phyloP scores from a whole-genome alignment of 2,888 invertebrate genomes.

The Tortricodes alternella region DNA sequence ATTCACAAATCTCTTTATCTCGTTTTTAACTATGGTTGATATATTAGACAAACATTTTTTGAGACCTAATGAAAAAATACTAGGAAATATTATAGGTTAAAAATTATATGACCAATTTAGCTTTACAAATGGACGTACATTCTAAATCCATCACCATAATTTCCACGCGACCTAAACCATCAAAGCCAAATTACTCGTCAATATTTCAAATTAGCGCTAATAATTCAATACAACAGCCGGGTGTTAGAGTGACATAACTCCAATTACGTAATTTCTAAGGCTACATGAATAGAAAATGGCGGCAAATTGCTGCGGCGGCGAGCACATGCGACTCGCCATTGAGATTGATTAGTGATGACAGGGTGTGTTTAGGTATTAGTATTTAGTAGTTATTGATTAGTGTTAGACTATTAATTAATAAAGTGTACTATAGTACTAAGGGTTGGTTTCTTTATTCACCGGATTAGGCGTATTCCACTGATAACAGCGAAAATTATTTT shows the following conservation, averaged over 20 bases:
- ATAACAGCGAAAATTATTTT: no score
- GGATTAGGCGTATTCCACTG: no score
- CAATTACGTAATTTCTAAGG: conserved; percentile 29
- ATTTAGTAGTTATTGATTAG: conserved; percentile 16
- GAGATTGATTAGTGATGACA: conserved; percentile 45
- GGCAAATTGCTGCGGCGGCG: conserved; percentile 41
- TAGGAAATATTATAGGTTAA: no score
- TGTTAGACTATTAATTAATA: not conserved
- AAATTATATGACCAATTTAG: no score
- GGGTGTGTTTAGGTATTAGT: conserved; percentile 19
- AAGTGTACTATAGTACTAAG: not conserved
- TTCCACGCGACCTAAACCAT: not conserved
- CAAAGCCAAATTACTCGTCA: not conserved
- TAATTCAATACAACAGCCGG: conserved; percentile 20
- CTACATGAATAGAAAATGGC: conserved; percentile 35
- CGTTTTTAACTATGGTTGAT: no score
- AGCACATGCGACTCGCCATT: conserved; percentile 45
- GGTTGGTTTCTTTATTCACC: no score
- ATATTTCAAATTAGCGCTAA: conserved; percentile 22
- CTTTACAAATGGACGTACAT: no score
- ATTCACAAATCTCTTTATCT: no score
- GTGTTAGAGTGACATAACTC: conserved; percentile 24
- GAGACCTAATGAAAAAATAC: no score
- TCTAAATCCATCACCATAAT: not conserved
- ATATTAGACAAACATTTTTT: no score